Percentiles rank a stretch among this genome's conserved stretches.
Conservation (phyloP, 23 tunicate genomes). For the Trididemnum clinides region DNA sequence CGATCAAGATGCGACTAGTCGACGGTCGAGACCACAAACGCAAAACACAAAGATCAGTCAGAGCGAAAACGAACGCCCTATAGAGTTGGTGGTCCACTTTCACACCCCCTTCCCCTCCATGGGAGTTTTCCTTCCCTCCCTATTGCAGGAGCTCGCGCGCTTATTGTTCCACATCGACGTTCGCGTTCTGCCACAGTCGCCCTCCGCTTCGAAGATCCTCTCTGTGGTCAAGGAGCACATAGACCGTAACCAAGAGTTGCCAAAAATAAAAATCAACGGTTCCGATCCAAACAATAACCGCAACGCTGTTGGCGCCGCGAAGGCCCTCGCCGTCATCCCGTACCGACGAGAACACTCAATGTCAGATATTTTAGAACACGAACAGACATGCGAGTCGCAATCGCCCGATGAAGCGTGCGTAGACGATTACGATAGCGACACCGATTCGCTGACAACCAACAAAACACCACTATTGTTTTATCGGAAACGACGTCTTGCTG, state of each 20-base stretch:
- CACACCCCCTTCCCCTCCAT: slow-evolving; percentile 12
- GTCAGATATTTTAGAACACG: not conserved
- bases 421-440: not conserved
- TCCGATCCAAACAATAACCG: not conserved
- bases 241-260: not conserved
- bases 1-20: not conserved
- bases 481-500: slow-evolving; percentile 1
- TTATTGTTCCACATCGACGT: slow-evolving; percentile 29
- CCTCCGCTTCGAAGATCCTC: slow-evolving; percentile 35
- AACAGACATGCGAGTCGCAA: not conserved
- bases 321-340: not conserved
- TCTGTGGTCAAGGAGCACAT: not conserved
- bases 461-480: not conserved
- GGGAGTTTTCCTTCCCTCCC: slow-evolving; percentile 28
- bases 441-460: not conserved
- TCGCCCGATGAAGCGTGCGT: too few relatives aligned
- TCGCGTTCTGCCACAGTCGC: slow-evolving; percentile 2
- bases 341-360: not conserved
- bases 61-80: not conserved
- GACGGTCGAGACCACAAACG: not conserved
- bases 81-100: slow-evolving; percentile 19
- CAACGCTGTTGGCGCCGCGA: not conserved
- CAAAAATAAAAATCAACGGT: not conserved
- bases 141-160: slow-evolving; percentile 25
- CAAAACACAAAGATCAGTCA: not conserved